Percentiles rank a stretch among this genome's conserved stretches.
Conservation (phyloP, 2,888 invertebrate species). For the Xylocampa areola region DNA sequence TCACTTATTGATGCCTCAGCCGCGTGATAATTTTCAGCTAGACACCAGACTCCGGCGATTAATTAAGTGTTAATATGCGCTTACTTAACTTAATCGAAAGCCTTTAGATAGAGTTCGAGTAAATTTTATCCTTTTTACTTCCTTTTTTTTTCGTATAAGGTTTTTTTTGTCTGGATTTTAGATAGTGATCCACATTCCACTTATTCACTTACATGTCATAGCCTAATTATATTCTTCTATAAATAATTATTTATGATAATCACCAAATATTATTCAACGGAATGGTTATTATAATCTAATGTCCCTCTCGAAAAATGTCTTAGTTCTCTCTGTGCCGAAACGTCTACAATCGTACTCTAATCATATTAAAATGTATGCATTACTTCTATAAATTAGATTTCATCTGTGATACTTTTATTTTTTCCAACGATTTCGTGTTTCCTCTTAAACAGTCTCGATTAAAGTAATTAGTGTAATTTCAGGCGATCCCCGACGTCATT, state of each 20-base stretch:
- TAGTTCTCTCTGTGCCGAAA: too few species aligned
- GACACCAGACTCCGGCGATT: constrained; percentile 14
- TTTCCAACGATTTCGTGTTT: constrained; percentile 13
- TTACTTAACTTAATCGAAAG: constrained; percentile 15
- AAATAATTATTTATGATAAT: too few species aligned
- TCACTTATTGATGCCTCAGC: not conserved
- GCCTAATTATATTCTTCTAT: too few species aligned
- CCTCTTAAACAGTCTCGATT: constrained; percentile 27
- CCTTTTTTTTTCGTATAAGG: not conserved
- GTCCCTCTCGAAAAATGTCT: too few species aligned
- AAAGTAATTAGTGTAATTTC: constrained; percentile 55
- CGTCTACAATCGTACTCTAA: too few species aligned
- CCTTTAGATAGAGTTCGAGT: not conserved
- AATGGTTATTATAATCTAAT: too few species aligned
- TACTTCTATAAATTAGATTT: too few species aligned
- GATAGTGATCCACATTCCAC: too few species aligned
- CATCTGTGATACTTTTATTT: constrained; percentile 8
- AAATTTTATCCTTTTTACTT: not conserved
- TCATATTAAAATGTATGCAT: too few species aligned
- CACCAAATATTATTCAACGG: too few species aligned
- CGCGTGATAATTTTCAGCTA: not conserved
- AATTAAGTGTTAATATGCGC: constrained; percentile 13
- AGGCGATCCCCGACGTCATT: constrained; percentile 46
- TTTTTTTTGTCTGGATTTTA: not conserved
- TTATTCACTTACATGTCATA: too few species aligned